Evolutionary conservation across 2,888 invertebrate genomes (phyloP).

Genomic region (Acanthoscelides obtectus): DNA sequence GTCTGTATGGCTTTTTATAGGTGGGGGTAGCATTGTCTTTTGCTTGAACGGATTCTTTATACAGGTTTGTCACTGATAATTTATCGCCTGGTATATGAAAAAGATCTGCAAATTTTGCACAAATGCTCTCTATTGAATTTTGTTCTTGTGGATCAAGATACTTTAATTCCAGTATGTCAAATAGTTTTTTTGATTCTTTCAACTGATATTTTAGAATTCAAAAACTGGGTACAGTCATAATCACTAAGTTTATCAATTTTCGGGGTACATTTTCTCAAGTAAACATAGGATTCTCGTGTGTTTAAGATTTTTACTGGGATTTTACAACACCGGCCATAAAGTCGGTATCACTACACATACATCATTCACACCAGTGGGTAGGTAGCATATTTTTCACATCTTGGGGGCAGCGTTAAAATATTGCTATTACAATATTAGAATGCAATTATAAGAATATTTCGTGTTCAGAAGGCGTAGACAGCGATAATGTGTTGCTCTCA

Average conservation of each 20-base stretch:
- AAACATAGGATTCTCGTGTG: background rate
- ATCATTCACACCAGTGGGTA: background rate
- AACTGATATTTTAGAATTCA: background rate
- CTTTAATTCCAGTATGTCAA: background rate
- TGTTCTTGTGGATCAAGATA: background rate
- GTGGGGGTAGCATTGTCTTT: slow-evolving; percentile 17
- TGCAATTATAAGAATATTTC: background rate
- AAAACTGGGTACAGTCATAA: too few species aligned
- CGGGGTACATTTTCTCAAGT: background rate
- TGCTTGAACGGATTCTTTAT: slow-evolving; percentile 21
- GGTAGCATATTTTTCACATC: background rate
- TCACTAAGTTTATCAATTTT: background rate
- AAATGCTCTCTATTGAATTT: background rate
- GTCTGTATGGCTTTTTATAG: slow-evolving; percentile 19
- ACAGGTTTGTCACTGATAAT: slow-evolving; percentile 24
- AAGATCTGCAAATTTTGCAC: slow-evolving; percentile 20
- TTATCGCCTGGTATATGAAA: slow-evolving; percentile 21
- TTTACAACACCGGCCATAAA: slow-evolving; percentile 1
- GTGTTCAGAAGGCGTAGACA: background rate
- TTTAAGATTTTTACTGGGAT: slow-evolving; percentile 3
- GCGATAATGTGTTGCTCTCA: background rate
- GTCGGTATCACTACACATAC: background rate
- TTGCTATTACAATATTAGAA: background rate
- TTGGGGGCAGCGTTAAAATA: background rate
- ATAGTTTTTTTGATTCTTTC: background rate